Evolutionary conservation across 2,797 vertebrate species (phyloP).

Genomic region (Distichodus sexfasciatus): DNA sequence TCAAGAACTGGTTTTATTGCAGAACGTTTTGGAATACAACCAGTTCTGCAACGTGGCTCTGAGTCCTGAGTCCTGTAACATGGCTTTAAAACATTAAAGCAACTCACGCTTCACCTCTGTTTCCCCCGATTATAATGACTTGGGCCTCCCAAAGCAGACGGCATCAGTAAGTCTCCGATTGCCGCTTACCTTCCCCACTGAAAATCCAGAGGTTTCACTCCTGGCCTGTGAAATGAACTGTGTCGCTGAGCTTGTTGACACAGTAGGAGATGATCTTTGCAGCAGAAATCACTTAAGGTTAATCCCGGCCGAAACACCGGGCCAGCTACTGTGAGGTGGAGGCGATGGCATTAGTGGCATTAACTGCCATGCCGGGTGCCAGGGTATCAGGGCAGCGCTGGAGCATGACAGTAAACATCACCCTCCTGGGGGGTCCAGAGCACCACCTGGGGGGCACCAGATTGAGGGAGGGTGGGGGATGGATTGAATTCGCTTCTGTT

Average conservation of each 20-base stretch:
- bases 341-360: conserved; percentile 46
- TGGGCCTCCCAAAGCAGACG: conserved; percentile 5
- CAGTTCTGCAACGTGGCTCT: too few species aligned
- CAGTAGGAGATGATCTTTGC: conserved; percentile 43
- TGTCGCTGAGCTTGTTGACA: conserved; percentile 57
- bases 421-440: conserved; percentile 55
- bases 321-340: conserved; percentile 48
- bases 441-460: conserved; percentile 52
- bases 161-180: conserved; percentile 21
- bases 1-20: too few species aligned
- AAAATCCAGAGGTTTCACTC: conserved; percentile 23
- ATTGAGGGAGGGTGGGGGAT: conserved; percentile 62
- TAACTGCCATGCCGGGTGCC: conserved; percentile 55
- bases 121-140: not conserved
- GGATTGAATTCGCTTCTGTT: conserved; percentile 75
- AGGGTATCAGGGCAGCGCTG: conserved; percentile 45
- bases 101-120: not conserved
- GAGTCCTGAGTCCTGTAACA: conserved; percentile 1
- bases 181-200: conserved; percentile 11
- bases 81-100: not conserved
- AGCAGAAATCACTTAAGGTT: conserved; percentile 50
- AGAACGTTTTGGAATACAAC: not conserved
- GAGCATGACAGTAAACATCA: conserved; percentile 66
- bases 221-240: conserved; percentile 56
- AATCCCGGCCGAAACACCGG: conserved; percentile 61